Evolutionary conservation across 2,888 invertebrate species (phyloP).

Genomic region (Ormia ochracea): DNA sequence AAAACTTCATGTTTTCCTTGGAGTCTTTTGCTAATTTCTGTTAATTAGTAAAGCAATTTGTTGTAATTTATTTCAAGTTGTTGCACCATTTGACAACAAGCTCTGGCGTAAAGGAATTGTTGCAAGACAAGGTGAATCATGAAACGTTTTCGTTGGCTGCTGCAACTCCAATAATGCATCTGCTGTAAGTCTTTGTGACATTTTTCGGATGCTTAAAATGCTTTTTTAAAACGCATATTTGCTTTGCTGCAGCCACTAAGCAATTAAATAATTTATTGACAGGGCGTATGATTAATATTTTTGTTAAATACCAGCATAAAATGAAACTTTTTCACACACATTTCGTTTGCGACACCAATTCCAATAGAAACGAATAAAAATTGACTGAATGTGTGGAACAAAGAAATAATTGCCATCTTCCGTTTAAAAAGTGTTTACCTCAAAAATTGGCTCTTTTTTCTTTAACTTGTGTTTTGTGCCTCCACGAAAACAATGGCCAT

Average conservation of each 20-base stretch:
- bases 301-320: background rate
- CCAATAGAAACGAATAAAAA: conserved; percentile 35
- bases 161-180: too few species aligned
- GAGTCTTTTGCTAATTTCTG: conserved; percentile 31
- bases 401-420: conserved; percentile 52
- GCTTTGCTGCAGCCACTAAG: background rate
- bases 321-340: conserved; percentile 49
- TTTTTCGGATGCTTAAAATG: too few species aligned
- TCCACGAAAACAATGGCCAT: conserved; percentile 43
- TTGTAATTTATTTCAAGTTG: conserved; percentile 42
- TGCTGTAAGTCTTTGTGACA: too few species aligned
- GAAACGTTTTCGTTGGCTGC: background rate
- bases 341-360: conserved; percentile 32
- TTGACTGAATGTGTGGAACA: conserved; percentile 25
- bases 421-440: conserved; percentile 23
- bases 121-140: conserved; percentile 42
- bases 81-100: conserved; percentile 14
- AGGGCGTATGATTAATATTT: background rate
- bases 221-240: too few species aligned
- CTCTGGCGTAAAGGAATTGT: conserved; percentile 26
- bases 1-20: conserved; percentile 23
- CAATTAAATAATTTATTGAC: background rate
- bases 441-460: background rate
- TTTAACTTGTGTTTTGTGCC: background rate
- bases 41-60: conserved; percentile 56